A percentile compares a stretch with the other conserved stretches of the same genome.
Conservation (phyloP, 2,113 vertebrate genomes). For the Thunnus maccoyii region DNA sequence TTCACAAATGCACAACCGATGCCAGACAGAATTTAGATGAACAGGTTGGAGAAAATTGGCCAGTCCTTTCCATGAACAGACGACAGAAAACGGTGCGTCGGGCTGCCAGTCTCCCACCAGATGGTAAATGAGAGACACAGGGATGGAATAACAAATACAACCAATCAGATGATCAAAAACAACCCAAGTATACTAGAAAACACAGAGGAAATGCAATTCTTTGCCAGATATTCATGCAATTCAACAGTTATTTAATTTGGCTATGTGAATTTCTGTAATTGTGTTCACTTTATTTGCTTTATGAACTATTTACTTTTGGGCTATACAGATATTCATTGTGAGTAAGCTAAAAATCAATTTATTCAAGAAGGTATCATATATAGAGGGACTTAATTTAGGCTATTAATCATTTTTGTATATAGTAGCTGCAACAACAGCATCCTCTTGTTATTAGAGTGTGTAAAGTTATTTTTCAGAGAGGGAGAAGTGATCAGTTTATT, state of each 20-base stretch:
- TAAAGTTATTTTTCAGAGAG: neutral
- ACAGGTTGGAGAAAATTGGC: conserved; percentile 73
- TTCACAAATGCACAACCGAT: conserved; percentile 33
- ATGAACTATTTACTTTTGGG: neutral
- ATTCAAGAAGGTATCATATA: neutral
- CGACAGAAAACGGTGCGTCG: conserved; percentile 64
- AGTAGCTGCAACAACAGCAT: neutral
- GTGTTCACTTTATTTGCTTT: neutral
- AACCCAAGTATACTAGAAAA: conserved; percentile 18
- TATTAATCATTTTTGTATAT: neutral
- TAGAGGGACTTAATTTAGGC: neutral
- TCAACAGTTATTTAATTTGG: neutral
- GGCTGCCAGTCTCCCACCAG: conserved; percentile 77
- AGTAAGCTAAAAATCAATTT: neutral
- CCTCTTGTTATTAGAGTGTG: neutral
- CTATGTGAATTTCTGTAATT: neutral
- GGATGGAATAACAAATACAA: conserved; percentile 72
- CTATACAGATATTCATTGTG: neutral
- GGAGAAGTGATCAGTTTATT: neutral
- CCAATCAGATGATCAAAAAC: conserved; percentile 63
- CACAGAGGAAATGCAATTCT: conserved; percentile 13
- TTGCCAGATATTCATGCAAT: neutral
- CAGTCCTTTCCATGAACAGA: conserved; percentile 66
- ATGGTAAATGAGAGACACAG: conserved; percentile 78
- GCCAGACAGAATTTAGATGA: conserved; percentile 67